Percentiles rank a stretch among this genome's conserved stretches.
Evolutionary conservation across 1,140 invertebrate genomes (phyloP).

Genomic region (Solenopsis fugax): DNA sequence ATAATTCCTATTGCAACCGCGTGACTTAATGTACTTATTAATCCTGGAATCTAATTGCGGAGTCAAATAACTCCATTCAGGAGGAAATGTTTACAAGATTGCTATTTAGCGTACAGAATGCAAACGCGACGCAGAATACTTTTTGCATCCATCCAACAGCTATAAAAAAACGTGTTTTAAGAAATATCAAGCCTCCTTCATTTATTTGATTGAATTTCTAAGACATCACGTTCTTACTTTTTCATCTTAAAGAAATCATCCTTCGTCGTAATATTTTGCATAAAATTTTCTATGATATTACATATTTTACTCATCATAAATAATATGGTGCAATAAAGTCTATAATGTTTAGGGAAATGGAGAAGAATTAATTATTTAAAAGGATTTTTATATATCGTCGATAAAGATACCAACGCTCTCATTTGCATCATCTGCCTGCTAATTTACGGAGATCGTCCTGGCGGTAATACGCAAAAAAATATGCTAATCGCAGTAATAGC

Average conservation of each 20-base stretch:
- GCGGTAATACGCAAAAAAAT: slow-evolving; percentile 27
- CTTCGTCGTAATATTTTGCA: neutral
- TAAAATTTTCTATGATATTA: neutral
- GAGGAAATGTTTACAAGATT: slow-evolving; percentile 15
- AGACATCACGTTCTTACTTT: neutral
- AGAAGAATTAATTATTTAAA: neutral
- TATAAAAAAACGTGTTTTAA: neutral
- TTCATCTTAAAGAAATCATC: neutral
- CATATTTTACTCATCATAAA: neutral
- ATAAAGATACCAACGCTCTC: neutral
- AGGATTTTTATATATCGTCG: neutral
- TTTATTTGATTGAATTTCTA: neutral
- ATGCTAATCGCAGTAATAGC: slow-evolving; percentile 18
- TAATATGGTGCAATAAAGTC: neutral
- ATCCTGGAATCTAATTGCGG: slow-evolving; percentile 26
- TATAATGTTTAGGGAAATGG: neutral
- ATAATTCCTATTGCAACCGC: slow-evolving; percentile 18
- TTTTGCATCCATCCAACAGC: neutral
- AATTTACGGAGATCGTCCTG: slow-evolving; percentile 1
- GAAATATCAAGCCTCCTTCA: neutral
- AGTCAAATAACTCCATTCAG: slow-evolving; percentile 17
- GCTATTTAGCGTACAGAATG: slow-evolving; percentile 8
- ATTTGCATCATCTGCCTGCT: slow-evolving; percentile 21
- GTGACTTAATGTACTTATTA: slow-evolving; percentile 21
- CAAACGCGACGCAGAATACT: neutral